Evolutionary conservation across 2,113 vertebrate genomes (phyloP).

Genomic region (Cinclus cinclus): DNA sequence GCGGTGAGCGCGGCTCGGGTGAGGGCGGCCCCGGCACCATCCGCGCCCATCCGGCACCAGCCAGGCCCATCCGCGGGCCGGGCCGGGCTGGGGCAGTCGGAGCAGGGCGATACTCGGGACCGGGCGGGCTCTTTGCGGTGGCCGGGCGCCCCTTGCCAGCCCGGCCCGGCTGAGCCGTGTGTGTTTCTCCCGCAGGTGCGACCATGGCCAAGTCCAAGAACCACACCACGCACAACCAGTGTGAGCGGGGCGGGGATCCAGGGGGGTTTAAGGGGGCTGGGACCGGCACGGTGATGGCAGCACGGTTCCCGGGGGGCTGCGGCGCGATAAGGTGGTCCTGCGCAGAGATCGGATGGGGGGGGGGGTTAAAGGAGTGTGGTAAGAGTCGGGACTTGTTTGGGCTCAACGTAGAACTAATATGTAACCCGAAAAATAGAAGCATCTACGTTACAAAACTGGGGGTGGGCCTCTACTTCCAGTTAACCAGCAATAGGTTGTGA

Average conservation of each 20-base stretch:
- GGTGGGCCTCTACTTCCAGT: rapidly evolving
- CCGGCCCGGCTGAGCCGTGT: neutral
- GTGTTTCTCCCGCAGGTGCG: constrained; percentile 47
- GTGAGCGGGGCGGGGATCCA: constrained; percentile 72
- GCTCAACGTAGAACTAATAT: rapidly evolving
- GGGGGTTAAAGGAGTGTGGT: rapidly evolving
- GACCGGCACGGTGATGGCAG: neutral
- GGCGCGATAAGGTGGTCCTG: rapidly evolving
- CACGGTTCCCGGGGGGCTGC: neutral
- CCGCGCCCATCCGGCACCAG: neutral
- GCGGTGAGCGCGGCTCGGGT: rapidly evolving
- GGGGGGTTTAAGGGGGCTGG: neutral
- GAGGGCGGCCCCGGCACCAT: neutral
- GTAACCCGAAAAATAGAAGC: rapidly evolving
- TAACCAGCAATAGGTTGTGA: neutral
- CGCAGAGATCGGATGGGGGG: rapidly evolving
- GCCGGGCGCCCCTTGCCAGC: too few relatives aligned
- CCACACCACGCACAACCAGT: constrained; percentile 97
- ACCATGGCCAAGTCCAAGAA: constrained; percentile 98
- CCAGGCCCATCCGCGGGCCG: too few relatives aligned
- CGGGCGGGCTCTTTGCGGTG: neutral
- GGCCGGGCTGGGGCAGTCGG: too few relatives aligned
- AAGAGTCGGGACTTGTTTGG: rapidly evolving
- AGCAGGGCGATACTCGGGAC: neutral
- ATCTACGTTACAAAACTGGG: rapidly evolving